Evolutionary conservation across 2,113 vertebrate species (phyloP), one percentile per base, ranked within the genome.

Genomic region (Columba livia): DNA sequence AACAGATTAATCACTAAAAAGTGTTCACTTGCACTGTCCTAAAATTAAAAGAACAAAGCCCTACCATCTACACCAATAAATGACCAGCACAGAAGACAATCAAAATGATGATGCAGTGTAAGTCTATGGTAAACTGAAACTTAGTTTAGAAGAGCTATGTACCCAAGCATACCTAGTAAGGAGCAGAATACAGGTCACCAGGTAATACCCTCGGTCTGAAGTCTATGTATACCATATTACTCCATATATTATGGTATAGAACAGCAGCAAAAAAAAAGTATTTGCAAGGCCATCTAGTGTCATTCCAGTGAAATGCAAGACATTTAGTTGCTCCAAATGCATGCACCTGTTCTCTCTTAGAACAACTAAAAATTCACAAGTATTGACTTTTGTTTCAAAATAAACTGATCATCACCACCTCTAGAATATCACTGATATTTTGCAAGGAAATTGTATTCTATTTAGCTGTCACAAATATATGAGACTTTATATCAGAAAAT

Each of bases 261-360:
- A 38, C 11, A 44, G 16, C 4, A 1, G 0, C 6, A 71, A 53
- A 75, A 36, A 75, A 36, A 58, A 57, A 61, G 23, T 5, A 92
- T 69, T 61, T 72, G 29, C 69, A 79, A 79, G 83, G 93, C 83
- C 96, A 94, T 85, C 96, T 97, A 96, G 88, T 75, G 92, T 73
- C n/a, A 64, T 31, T 21, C 12, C 26, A 75, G 28, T 32, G 23
- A 95, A 94, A 89, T 79, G 62, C 65, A 95, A 81, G 36, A 42
- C 29, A 38, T 29, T 75, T 75, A 70, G 53, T 64, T 66, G 8
- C 7, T 44, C 66, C 11, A 74, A 83, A 79, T 56, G 4, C 4
- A 5, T 28, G 6, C 11, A 40, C 31, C 32, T 60, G 5, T 42
- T 84, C 44, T 70, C 6, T 58, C 20, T 28, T 1, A 42, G 15